Evolutionary conservation across 2,113 vertebrate species (phyloP).

Genomic region (Platanista minor): DNA sequence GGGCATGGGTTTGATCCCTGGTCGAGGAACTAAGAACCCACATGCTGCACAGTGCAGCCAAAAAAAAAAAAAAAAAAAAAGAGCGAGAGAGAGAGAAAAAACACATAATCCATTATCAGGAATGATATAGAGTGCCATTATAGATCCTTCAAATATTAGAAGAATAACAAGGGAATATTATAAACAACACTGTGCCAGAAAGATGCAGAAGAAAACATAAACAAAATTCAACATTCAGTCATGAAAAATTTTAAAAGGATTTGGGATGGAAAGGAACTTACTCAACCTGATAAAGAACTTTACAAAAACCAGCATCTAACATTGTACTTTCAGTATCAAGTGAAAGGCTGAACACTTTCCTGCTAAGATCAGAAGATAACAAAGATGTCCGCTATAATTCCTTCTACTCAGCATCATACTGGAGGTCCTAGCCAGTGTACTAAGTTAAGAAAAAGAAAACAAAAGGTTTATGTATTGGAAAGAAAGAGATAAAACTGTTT

Average conservation of each 20-base stretch:
- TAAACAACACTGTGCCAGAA: not conserved
- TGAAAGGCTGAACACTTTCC: not conserved
- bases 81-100: no score
- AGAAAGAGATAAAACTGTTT: not conserved
- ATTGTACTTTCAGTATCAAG: not conserved
- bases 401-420: not conserved
- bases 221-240: not conserved
- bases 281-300: not conserved
- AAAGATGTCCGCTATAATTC: not conserved
- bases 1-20: no score
- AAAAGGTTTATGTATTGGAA: not conserved
- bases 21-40: no score
- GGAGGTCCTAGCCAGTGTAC: not conserved
- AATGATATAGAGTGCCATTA: not conserved
- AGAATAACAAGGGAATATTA: not conserved
- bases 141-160: not conserved
- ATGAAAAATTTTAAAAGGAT: not conserved
- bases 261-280: not conserved
- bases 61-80: no score
- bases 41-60: no score
- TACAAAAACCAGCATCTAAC: not conserved
- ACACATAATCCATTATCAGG: not conserved
- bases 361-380: not conserved
- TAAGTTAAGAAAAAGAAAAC: not conserved
- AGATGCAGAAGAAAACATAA: not conserved